Conservation (phyloP, 2,797 vertebrate species). For the Scolopax rusticola region DNA sequence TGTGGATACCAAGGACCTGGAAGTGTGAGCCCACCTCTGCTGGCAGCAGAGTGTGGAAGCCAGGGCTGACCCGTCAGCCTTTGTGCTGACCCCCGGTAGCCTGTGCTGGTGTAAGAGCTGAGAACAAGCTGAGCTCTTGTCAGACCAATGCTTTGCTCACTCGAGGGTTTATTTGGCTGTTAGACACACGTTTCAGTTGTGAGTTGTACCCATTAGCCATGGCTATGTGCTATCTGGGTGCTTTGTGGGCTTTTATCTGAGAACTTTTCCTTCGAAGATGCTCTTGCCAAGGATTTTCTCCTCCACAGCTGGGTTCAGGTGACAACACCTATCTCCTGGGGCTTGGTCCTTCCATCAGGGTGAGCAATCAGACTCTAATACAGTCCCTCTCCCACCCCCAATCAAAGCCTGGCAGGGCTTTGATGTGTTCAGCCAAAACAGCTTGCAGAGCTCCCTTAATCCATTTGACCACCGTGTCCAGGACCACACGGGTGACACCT, state of each 20-base stretch:
- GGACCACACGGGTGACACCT: fast-evolving
- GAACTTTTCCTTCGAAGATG: too few relatives aligned
- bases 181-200: fast-evolving
- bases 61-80: fast-evolving
- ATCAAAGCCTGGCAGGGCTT: not conserved
- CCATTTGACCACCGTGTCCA: fast-evolving
- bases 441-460: fast-evolving
- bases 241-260: not conserved
- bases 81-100: not conserved
- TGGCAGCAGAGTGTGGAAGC: fast-evolving
- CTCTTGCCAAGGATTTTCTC: not conserved
- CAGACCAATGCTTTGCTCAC: fast-evolving
- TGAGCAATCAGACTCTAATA: fast-evolving
- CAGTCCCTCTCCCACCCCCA: not conserved
- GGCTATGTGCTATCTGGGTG: not conserved
- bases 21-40: not conserved
- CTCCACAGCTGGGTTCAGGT: fast-evolving
- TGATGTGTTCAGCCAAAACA: fast-evolving
- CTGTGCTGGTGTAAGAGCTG: not conserved
- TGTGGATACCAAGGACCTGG: not conserved
- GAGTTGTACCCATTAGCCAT: fast-evolving
- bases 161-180: not conserved
- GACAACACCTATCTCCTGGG: not conserved
- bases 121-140: not conserved
- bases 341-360: not conserved